Conservation (phyloP, 2,113 vertebrate species). For the Mormyrus iriodes region DNA sequence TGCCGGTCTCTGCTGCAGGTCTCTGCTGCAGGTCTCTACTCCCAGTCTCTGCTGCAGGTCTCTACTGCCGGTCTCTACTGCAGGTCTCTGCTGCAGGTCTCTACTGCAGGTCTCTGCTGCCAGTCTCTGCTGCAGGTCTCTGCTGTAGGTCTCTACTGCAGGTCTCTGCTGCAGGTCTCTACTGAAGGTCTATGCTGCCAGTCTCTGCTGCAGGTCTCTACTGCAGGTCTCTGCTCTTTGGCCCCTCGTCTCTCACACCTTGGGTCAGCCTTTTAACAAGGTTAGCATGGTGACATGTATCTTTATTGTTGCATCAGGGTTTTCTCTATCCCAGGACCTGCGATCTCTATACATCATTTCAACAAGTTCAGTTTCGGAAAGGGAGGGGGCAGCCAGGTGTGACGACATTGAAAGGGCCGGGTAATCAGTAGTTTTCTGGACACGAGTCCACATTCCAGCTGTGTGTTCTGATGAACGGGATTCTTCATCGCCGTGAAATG, state of each 20-base stretch:
- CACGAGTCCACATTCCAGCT: neutral
- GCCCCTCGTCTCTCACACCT: neutral
- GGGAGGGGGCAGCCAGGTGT: neutral
- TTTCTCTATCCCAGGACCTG: neutral
- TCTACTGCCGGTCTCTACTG: neutral
- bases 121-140: neutral
- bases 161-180: neutral
- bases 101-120: neutral
- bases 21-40: neutral
- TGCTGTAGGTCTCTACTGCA: neutral
- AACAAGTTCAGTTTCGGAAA: neutral
- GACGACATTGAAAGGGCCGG: neutral
- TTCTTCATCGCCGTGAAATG: neutral
- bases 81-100: neutral
- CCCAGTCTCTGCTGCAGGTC: neutral
- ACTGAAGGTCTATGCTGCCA: too few relatives aligned
- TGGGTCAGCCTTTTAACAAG: neutral
- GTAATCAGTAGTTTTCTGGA: slow-evolving; percentile 3
- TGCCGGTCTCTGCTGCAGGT: neutral
- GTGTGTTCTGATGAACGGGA: neutral
- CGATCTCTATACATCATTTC: neutral
- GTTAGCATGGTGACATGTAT: neutral
- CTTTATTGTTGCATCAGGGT: neutral
- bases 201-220: neutral
- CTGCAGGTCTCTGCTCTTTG: neutral